Evolutionary conservation across 2,113 vertebrate genomes (phyloP), one percentile per base, ranked within the genome.

Genomic region (Hemichromis elongatus): DNA sequence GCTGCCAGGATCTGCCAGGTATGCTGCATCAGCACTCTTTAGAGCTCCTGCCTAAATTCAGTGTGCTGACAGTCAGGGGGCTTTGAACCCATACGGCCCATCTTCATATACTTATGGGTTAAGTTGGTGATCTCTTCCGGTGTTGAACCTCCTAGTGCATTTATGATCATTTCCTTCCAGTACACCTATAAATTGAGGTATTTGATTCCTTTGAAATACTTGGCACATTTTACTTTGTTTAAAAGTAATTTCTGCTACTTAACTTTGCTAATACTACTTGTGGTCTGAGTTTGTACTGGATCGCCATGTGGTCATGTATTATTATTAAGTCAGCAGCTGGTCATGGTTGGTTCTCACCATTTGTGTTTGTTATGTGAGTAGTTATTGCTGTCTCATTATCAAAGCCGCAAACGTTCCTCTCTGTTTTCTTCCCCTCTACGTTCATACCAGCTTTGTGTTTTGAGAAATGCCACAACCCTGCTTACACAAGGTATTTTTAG

Each of bases 1-100:
- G 94, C 96, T 96, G 95, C 93, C 94, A 96, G 96, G 96, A 97
- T 96, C 96, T 97, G 96, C 94, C 97, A 97, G 98, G 97, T 97
- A 97, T 96, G 97, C 96, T 96, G 95, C 92, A 92, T 98, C 96
- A 97, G 96, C 96, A 92, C 89, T 93, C 85, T 93, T 93, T 90
- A 94, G 90, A 91, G 88, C 86, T 63, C 80, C 87, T 89, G 86
- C 83, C 82, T 86, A 84, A 77, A 78, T 86, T 81, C 88, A 75
- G 21, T 81, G 53, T 50, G 75, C 77, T 70, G 86, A 92, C 77
- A 89, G 68, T 56, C 82, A 82, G 56, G 53, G 42, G 75, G 63
- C 80, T 85, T 45, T 80, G 53, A 86, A 88, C 55, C 52, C 70
- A 35, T 35, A 24, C 77, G 9, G 35, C 83, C 57, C 50, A 53